Percentiles rank a stretch among this genome's conserved stretches.
phyloP scores from a whole-genome alignment of 1,140 invertebrate species.

The Platorchestia sp. region DNA sequence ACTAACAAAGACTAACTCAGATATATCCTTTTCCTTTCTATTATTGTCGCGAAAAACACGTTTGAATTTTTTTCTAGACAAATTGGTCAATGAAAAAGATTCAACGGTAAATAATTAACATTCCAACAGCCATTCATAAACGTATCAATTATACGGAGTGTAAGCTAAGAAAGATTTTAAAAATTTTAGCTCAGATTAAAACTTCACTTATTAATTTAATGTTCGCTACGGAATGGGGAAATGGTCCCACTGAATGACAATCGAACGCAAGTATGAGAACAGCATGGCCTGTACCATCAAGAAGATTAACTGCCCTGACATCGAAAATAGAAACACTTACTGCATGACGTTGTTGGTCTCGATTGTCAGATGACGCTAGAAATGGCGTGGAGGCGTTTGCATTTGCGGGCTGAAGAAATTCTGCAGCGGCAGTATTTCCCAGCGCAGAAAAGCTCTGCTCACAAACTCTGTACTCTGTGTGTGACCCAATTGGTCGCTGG shows the following conservation, averaged over 20 bases:
- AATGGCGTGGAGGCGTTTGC: not conserved
- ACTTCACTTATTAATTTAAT: too few relatives aligned
- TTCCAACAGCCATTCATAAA: too few relatives aligned
- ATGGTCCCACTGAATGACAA: not conserved
- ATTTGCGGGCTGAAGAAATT: not conserved
- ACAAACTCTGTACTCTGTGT: not conserved
- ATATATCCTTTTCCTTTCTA: too few relatives aligned
- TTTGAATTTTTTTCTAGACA: too few relatives aligned
- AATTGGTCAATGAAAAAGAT: too few relatives aligned
- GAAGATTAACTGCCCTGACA: not conserved
- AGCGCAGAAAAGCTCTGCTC: not conserved
- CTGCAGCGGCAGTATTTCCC: too few relatives aligned
- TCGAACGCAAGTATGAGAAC: not conserved
- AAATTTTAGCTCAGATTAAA: too few relatives aligned
- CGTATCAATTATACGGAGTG: too few relatives aligned
- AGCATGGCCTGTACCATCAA: not conserved
- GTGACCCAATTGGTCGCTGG: not conserved
- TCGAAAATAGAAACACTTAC: not conserved
- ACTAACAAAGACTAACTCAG: too few relatives aligned
- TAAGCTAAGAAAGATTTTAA: too few relatives aligned
- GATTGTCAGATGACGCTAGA: not conserved
- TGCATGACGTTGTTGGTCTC: not conserved
- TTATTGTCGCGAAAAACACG: too few relatives aligned
- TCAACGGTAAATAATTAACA: too few relatives aligned
- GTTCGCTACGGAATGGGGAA: not conserved